Evolutionary conservation across 2,113 vertebrate genomes (phyloP), one percentile per base, ranked within the genome.

Genomic region (Callaeas wilsoni): DNA sequence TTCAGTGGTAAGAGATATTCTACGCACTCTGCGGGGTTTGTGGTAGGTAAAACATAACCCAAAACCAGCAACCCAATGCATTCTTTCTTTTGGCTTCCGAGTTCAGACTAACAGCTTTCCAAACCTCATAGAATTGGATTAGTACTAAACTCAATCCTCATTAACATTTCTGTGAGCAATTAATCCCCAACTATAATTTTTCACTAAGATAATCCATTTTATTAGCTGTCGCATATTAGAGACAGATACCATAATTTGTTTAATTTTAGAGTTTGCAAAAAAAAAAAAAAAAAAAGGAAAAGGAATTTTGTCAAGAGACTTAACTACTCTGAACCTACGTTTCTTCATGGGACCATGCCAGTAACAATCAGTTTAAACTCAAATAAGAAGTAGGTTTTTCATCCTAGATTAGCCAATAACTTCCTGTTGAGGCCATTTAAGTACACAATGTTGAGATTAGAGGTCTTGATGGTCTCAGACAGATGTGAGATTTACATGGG

Each of bases 51-150:
- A 92, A 30, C 23, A 50, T 44, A 65, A 35, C 5, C 4, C 7
- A 44, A 74, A 77, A 1, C 4, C 22, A 44, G 27, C 2, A 79
- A 10, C 4, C 5, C 14, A 47, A 41, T 0, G 1, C 16, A 39
- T 10, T 60, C 10, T 15, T 55, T 82, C 42, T 9, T 65, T 80
- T 57, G 14, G 1, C 7, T 56, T 85, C 44, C 0, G 0, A 57
- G 12, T 62, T 55, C 42, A 67, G 23, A 68, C 42, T 79, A 63
- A 3, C 5, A 55, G 4, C 1, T 64, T 78, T 68, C 23, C n/a
- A 55, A 85, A 71, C 26, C 4, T 32, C 21, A 23, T 37, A 53
- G 21, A 82, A 35, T 1, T 35, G 7, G 56, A 44, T 67, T 47
- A 71, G 18, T 42, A 65, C 33, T 50, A 49, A 81, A 78, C 7